A percentile compares a stretch with the other conserved stretches of the same genome.
Evolutionary conservation across 2,888 invertebrate genomes (phyloP).

Genomic region (Drosophila mercatorum): DNA sequence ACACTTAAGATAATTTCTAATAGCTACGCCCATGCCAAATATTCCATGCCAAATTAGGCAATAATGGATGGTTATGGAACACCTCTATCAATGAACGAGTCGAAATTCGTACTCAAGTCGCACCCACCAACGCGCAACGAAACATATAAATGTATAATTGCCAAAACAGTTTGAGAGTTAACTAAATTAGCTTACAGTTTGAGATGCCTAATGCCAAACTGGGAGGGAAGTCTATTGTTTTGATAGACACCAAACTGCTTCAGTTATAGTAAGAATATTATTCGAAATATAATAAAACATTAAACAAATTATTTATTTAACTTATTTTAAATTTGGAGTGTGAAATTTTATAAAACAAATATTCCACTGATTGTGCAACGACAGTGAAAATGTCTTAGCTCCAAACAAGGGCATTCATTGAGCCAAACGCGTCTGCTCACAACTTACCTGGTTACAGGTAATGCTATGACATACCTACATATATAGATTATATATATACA

Average conservation of each 20-base stretch:
- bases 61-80: neutral
- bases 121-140: neutral
- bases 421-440: neutral
- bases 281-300: neutral
- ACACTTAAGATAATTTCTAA: slow-evolving; percentile 5
- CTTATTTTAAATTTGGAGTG: neutral
- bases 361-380: neutral
- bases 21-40: neutral
- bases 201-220: neutral
- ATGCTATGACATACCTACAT: slow-evolving; percentile 8
- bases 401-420: slow-evolving; percentile 6
- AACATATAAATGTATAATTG: neutral
- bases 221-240: neutral
- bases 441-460: slow-evolving; percentile 4
- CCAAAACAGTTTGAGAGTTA: neutral
- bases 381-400: slow-evolving; percentile 3
- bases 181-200: neutral
- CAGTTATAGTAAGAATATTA: neutral
- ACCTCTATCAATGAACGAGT: slow-evolving; percentile 1
- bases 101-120: neutral
- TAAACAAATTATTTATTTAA: neutral
- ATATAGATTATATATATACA: neutral
- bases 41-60: slow-evolving; percentile 1
- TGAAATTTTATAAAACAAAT: neutral
- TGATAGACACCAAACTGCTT: neutral